Percentiles rank a stretch among this genome's conserved stretches.
phyloP scores from a whole-genome alignment of 1,140 invertebrate species.

The Bombus pyrosoma region DNA sequence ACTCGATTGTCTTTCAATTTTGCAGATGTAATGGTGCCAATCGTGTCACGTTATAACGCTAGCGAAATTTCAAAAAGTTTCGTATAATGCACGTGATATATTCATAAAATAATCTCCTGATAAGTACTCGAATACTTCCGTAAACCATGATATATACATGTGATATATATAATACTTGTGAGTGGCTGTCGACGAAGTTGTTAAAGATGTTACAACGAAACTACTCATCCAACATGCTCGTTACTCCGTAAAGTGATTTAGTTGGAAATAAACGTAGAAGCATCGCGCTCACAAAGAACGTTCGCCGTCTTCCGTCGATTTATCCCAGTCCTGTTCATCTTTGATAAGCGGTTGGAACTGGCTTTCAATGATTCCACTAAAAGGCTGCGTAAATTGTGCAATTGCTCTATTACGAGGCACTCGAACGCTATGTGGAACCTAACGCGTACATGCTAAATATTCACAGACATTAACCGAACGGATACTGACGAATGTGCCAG shows the following conservation, averaged over 20 bases:
- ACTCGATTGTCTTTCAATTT: too few relatives aligned
- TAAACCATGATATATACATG: too few relatives aligned
- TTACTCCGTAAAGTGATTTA: background rate
- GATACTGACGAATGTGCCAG: background rate
- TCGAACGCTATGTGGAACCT: background rate
- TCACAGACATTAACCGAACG: background rate
- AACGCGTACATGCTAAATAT: constrained; percentile 1
- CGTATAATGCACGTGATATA: too few relatives aligned
- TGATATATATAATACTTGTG: too few relatives aligned
- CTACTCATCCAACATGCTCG: background rate
- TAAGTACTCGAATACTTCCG: too few relatives aligned
- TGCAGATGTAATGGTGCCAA: too few relatives aligned
- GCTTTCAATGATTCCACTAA: constrained; percentile 40
- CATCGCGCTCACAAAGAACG: background rate
- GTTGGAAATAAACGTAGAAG: background rate
- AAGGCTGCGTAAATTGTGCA: constrained; percentile 37
- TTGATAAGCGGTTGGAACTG: constrained; percentile 39
- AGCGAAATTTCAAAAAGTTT: too few relatives aligned
- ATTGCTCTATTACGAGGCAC: constrained; percentile 33
- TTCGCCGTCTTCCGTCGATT: background rate
- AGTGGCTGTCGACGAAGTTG: background rate
- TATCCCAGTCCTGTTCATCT: background rate
- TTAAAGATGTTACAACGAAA: background rate
- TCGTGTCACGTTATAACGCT: too few relatives aligned
- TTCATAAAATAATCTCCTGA: too few relatives aligned